phyloP scores from a whole-genome alignment of 2,113 vertebrate genomes.

The Dissostichus mawsoni region DNA sequence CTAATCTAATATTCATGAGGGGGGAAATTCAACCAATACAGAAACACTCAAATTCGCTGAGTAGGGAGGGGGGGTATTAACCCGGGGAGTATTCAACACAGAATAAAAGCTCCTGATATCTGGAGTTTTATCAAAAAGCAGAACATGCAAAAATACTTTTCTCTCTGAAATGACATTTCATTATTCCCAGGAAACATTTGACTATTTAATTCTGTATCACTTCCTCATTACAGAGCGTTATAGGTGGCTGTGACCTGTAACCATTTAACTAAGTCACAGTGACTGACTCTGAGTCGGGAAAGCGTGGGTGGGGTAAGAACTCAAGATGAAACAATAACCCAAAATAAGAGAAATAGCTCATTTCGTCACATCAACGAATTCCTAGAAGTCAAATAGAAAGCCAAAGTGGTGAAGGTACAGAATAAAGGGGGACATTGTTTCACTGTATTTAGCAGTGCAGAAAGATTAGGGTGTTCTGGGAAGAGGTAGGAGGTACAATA shows the following conservation, averaged over 20 bases:
- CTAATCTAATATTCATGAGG: conserved; percentile 69
- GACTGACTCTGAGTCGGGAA: conserved; percentile 32
- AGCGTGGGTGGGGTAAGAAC: background rate
- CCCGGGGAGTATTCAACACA: background rate
- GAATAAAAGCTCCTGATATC: too few relatives aligned
- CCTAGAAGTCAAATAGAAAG: conserved; percentile 3
- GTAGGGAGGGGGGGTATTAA: background rate
- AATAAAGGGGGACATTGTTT: too few relatives aligned
- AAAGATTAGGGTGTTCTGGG: too few relatives aligned
- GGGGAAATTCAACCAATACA: conserved; percentile 24
- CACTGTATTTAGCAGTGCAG: too few relatives aligned
- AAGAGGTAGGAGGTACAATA: too few relatives aligned
- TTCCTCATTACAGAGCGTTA: conserved; percentile 42
- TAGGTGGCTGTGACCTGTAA: conserved; percentile 39
- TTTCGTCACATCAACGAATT: background rate
- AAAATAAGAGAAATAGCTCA: background rate
- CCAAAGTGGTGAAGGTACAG: background rate
- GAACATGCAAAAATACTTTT: background rate
- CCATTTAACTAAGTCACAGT: conserved; percentile 44
- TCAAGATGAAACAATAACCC: background rate
- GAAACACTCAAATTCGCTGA: conserved; percentile 11
- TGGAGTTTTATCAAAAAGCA: background rate
- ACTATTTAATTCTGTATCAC: conserved; percentile 27
- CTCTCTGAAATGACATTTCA: conserved; percentile 6
- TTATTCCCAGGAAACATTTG: background rate